Percentiles rank a stretch among this genome's conserved stretches.
phyloP scores from a whole-genome alignment of 2,113 vertebrate species.

The Lichenostomus cassidix region DNA sequence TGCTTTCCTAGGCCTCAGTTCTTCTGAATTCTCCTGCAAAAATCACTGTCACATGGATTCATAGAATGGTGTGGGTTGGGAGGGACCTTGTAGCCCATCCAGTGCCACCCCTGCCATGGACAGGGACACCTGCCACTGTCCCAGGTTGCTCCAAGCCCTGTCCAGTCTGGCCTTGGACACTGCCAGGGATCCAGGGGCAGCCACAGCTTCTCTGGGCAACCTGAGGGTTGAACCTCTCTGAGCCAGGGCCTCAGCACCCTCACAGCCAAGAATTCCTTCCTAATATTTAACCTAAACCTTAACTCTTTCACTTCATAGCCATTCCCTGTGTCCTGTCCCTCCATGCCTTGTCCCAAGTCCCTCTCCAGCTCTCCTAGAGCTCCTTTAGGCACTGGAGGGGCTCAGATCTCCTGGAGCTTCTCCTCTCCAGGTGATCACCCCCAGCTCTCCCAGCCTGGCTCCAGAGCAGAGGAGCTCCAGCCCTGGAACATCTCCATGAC shows the following conservation, averaged over 20 bases:
- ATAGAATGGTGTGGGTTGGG: background rate
- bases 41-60: background rate
- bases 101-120: background rate
- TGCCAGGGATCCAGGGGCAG: background rate
- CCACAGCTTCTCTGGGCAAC: background rate
- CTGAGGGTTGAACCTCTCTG: background rate
- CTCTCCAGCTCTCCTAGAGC: background rate
- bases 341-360: background rate
- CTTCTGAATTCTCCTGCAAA: background rate
- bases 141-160: background rate
- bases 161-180: background rate
- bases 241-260: background rate
- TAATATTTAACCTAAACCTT: rapidly evolving
- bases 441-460: background rate
- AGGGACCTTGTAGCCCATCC: background rate
- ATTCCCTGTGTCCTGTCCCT: background rate
- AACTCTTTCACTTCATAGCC: background rate
- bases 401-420: background rate
- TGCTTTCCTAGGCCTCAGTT: background rate
- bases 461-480: background rate
- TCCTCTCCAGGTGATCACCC: background rate
- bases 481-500: rapidly evolving
- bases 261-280: rapidly evolving
- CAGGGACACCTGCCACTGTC: background rate
- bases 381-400: background rate